phyloP scores from a whole-genome alignment of 2,888 invertebrate species.

The Drosophila paramelanica region DNA sequence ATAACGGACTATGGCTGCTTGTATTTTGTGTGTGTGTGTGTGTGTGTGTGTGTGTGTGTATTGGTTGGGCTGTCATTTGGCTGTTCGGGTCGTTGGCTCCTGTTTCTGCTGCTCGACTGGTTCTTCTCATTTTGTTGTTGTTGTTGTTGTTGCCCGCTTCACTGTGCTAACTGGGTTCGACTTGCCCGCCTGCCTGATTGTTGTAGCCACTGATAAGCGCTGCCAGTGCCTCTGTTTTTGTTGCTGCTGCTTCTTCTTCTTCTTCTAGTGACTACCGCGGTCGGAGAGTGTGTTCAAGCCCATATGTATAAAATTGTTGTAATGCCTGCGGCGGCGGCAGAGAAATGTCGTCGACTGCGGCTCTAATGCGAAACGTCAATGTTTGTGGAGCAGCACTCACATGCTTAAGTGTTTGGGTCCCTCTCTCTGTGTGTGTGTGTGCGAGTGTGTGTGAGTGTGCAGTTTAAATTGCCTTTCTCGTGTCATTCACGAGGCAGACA shows the following conservation, averaged over 20 bases:
- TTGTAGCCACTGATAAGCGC: constrained; percentile 68
- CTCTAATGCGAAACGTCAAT: constrained; percentile 56
- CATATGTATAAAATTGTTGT: constrained; percentile 66
- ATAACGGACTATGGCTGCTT: constrained; percentile 49
- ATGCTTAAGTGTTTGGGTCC: constrained; percentile 27
- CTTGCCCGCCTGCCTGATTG: constrained; percentile 55
- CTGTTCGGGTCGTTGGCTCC: constrained; percentile 70
- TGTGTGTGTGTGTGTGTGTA: constrained; percentile 12
- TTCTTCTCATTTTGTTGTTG: constrained; percentile 1
- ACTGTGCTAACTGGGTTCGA: constrained; percentile 22
- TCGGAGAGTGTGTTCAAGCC: constrained; percentile 2
- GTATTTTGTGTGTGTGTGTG: background rate
- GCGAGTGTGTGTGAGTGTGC: constrained; percentile 6
- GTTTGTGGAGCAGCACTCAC: constrained; percentile 39
- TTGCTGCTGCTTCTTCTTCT: background rate
- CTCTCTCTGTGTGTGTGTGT: background rate
- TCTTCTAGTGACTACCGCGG: constrained; percentile 23
- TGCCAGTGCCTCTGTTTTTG: constrained; percentile 22
- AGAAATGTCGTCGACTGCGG: constrained; percentile 24
- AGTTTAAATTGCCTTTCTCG: constrained; percentile 69
- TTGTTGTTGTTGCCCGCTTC: constrained; percentile 32
- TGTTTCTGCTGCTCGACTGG: constrained; percentile 38
- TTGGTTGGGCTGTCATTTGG: constrained; percentile 64
- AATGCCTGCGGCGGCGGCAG: constrained; percentile 54
- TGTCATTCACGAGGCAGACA: constrained; percentile 58